A percentile compares a stretch with the other conserved stretches of the same genome.
phyloP scores from a whole-genome alignment of 2,113 vertebrate genomes.

The Microcebus jonahi region DNA sequence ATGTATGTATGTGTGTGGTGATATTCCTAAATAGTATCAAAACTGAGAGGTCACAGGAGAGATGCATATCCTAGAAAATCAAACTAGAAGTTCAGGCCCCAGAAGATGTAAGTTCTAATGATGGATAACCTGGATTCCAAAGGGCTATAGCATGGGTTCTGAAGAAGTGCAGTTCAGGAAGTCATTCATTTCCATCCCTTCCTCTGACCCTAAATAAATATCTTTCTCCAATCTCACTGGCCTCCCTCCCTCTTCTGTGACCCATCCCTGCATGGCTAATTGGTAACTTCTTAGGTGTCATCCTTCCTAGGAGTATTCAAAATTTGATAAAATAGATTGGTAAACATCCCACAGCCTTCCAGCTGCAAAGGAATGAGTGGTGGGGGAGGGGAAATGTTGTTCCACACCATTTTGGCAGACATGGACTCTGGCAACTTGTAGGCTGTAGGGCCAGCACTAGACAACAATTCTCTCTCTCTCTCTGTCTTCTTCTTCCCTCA shows the following conservation, averaged over 20 bases:
- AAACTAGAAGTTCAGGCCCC: neutral
- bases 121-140: neutral
- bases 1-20: neutral
- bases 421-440: neutral
- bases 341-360: neutral
- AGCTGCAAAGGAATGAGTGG: neutral
- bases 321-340: neutral
- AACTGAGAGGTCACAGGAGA: neutral
- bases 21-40: neutral
- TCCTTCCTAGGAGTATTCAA: neutral
- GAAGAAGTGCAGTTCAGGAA: neutral
- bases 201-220: neutral
- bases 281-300: neutral
- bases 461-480: neutral
- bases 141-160: accelerated
- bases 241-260: neutral
- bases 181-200: neutral
- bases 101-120: neutral
- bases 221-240: neutral
- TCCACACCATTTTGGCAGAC: neutral
- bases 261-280: neutral
- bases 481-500: neutral
- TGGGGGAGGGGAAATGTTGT: neutral
- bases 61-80: neutral
- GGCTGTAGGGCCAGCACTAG: neutral